Evolutionary conservation across 2,888 invertebrate species (phyloP).

Genomic region (Xylota segnis): DNA sequence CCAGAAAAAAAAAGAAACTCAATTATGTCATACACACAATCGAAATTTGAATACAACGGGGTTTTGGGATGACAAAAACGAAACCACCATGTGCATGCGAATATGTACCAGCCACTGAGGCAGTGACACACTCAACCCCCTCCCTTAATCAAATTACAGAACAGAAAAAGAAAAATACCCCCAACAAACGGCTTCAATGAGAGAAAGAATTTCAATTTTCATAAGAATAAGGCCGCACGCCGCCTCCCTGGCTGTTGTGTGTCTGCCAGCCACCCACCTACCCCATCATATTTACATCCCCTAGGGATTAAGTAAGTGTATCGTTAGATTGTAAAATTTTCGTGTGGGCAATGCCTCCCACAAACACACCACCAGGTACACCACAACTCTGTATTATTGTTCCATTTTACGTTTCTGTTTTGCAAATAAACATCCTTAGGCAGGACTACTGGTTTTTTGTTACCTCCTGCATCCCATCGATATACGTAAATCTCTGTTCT

Average conservation of each 20-base stretch:
- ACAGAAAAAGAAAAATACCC: slow-evolving; percentile 24
- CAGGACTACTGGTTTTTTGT: background rate
- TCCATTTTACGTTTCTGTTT: slow-evolving; percentile 33
- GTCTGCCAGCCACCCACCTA: slow-evolving; percentile 6
- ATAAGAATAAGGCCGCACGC: slow-evolving; percentile 46
- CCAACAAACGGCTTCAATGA: slow-evolving; percentile 3
- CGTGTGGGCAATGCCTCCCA: background rate
- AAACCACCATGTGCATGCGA: slow-evolving; percentile 3
- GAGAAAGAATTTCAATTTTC: slow-evolving; percentile 64
- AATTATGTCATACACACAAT: slow-evolving; percentile 58
- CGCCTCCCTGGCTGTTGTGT: slow-evolving; percentile 10
- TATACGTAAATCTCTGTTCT: slow-evolving; percentile 24
- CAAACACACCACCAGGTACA: background rate
- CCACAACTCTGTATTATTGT: slow-evolving; percentile 17
- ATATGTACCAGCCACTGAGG: background rate
- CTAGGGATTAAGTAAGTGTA: slow-evolving; percentile 12
- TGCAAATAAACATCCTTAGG: slow-evolving; percentile 43
- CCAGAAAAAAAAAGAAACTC: slow-evolving; percentile 46
- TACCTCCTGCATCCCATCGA: slow-evolving; percentile 9
- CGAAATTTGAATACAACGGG: slow-evolving; percentile 68
- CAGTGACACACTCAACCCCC: slow-evolving; percentile 19
- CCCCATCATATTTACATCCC: slow-evolving; percentile 13
- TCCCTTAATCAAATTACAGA: slow-evolving; percentile 22
- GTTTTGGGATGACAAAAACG: slow-evolving; percentile 50
- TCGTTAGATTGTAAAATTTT: slow-evolving; percentile 30